Evolutionary conservation across 2,797 vertebrate genomes (phyloP).

Genomic region (Enteromius viviparus): DNA sequence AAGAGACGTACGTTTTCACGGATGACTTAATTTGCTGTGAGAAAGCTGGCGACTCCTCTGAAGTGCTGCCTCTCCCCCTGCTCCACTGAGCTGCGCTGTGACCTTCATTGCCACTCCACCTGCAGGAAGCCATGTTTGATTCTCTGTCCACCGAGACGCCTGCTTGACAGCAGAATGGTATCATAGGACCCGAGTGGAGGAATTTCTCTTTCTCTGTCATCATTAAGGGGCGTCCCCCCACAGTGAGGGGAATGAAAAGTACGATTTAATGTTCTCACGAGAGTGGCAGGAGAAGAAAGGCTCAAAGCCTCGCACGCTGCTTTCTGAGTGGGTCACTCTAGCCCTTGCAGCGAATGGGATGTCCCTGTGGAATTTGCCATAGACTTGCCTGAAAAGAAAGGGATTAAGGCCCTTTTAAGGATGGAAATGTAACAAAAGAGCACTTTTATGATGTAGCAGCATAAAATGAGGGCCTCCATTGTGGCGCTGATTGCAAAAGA

Average conservation of each 20-base stretch:
- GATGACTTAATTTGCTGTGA: slow-evolving; percentile 87
- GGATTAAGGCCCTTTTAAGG: slow-evolving; percentile 94
- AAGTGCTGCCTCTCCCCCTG: slow-evolving; percentile 68
- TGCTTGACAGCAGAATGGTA: slow-evolving; percentile 85
- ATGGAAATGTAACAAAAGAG: slow-evolving; percentile 96
- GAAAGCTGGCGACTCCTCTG: slow-evolving; percentile 75
- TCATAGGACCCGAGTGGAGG: slow-evolving; percentile 82
- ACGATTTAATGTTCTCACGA: slow-evolving; percentile 90
- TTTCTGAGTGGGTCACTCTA: slow-evolving; percentile 87
- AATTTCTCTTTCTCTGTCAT: slow-evolving; percentile 91
- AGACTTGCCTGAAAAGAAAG: slow-evolving; percentile 88
- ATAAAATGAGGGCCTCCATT: slow-evolving; percentile 95
- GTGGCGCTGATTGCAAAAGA: slow-evolving; percentile 87
- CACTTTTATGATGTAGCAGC: slow-evolving; percentile 98
- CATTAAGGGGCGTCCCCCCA: slow-evolving; percentile 89
- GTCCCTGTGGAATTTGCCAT: slow-evolving; percentile 92
- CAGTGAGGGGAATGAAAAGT: slow-evolving; percentile 88
- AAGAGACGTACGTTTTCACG: slow-evolving; percentile 63
- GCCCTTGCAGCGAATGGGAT: slow-evolving; percentile 88
- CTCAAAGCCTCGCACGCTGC: slow-evolving; percentile 84
- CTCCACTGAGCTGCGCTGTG: slow-evolving; percentile 76
- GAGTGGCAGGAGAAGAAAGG: slow-evolving; percentile 83
- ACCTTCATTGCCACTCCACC: slow-evolving; percentile 86
- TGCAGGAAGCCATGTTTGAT: slow-evolving; percentile 92
- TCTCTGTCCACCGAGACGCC: slow-evolving; percentile 80